Evolutionary conservation across 2,797 vertebrate species (phyloP).

Genomic region (Cryptoprocta ferox): DNA sequence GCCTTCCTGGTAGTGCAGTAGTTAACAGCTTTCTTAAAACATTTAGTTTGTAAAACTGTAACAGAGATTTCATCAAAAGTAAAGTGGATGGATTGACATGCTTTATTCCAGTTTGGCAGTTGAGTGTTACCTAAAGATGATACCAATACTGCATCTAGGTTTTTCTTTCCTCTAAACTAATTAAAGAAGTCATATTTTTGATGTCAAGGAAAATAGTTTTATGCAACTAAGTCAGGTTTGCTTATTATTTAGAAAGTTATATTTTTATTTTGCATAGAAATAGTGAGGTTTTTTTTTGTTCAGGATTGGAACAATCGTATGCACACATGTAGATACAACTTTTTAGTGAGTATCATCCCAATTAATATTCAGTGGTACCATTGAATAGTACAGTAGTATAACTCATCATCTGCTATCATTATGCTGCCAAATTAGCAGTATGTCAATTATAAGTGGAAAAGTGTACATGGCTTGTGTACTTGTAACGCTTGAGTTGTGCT

Average conservation of each 20-base stretch:
- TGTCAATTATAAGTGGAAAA: background rate
- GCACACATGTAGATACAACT: background rate
- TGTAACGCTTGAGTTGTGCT: background rate
- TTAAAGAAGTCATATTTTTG: conserved; percentile 77
- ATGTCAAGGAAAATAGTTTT: conserved; percentile 59
- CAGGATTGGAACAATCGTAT: background rate
- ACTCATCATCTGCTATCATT: background rate
- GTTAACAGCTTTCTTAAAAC: conserved; percentile 61
- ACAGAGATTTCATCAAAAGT: conserved; percentile 66
- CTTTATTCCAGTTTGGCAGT: conserved; percentile 75
- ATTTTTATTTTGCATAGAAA: background rate
- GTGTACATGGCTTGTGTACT: rapidly evolving
- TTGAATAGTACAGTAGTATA: background rate
- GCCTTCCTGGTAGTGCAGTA: background rate
- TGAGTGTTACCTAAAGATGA: conserved; percentile 76
- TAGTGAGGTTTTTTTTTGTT: background rate
- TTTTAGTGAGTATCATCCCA: background rate
- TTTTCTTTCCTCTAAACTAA: conserved; percentile 71
- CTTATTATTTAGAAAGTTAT: background rate
- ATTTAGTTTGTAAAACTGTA: conserved; percentile 67
- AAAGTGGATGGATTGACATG: conserved; percentile 67
- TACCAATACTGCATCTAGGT: conserved; percentile 61
- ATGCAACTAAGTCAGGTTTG: background rate
- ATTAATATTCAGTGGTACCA: background rate
- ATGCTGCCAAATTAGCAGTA: background rate